Evolutionary conservation across 2,113 vertebrate species (phyloP).

Genomic region (Rhabdomys dilectus): DNA sequence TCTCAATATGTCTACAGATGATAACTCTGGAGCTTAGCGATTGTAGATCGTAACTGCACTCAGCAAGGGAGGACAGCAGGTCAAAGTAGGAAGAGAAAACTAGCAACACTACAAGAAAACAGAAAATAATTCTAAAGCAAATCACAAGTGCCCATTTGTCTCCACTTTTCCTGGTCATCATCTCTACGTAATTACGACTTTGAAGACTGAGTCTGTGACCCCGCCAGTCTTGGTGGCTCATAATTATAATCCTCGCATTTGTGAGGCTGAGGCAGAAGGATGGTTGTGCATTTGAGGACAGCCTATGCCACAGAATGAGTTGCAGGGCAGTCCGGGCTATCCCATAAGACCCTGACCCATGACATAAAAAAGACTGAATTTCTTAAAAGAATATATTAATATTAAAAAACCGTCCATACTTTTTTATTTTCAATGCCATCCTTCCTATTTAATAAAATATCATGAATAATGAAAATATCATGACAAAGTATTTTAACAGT

Average conservation of each 20-base stretch:
- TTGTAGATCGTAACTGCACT: neutral
- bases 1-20: neutral
- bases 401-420: conserved; percentile 21
- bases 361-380: neutral
- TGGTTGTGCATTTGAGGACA: neutral
- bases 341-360: neutral
- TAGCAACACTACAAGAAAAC: neutral
- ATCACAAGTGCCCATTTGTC: neutral
- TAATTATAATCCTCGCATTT: neutral
- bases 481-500: neutral
- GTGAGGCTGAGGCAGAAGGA: neutral
- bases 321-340: neutral
- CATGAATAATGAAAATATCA: too few relatives aligned
- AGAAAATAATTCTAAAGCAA: conserved; percentile 23
- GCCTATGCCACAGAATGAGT: neutral
- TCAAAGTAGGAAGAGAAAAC: neutral
- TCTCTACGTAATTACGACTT: conserved; percentile 7
- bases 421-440: neutral
- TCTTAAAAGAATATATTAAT: conserved; percentile 36
- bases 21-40: neutral
- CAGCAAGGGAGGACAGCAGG: neutral
- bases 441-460: neutral
- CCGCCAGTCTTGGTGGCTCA: neutral
- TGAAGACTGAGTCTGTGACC: neutral
- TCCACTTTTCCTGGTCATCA: conserved; percentile 11